phyloP scores from a whole-genome alignment of 2,888 invertebrate species.

The Spodoptera picta region DNA sequence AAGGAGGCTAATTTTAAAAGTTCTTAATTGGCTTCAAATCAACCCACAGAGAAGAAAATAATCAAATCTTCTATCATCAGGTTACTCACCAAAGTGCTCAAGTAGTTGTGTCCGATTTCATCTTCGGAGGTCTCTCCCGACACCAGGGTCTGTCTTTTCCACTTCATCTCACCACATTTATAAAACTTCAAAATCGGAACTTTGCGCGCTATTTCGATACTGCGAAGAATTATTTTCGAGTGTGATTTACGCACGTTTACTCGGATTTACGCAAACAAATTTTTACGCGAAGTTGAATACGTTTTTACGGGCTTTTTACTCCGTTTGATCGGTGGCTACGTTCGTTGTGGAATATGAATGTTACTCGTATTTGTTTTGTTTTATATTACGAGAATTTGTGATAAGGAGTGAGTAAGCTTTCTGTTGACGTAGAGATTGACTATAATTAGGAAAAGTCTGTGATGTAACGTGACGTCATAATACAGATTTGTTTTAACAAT shows the following conservation, averaged over 20 bases:
- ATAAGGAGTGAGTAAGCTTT: slow-evolving; percentile 12
- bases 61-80: slow-evolving; percentile 1
- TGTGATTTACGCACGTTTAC: slow-evolving; percentile 6
- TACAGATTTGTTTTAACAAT: not conserved
- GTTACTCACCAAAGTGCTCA: slow-evolving; percentile 83
- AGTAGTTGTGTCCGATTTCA: slow-evolving; percentile 84
- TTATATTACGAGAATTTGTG: slow-evolving; percentile 19
- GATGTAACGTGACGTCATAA: not conserved
- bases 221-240: slow-evolving; percentile 19
- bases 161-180: slow-evolving; percentile 72
- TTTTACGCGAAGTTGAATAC: not conserved
- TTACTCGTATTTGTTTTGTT: slow-evolving; percentile 17
- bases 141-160: slow-evolving; percentile 75
- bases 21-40: too few species aligned
- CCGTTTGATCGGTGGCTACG: not conserved
- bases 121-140: slow-evolving; percentile 85
- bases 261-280: not conserved
- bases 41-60: too few species aligned
- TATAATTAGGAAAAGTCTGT: not conserved
- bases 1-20: too few species aligned
- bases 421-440: slow-evolving; percentile 6
- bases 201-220: slow-evolving; percentile 31
- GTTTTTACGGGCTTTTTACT: not conserved
- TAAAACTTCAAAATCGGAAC: slow-evolving; percentile 10
- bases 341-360: not conserved